Conservation (phyloP, 2,113 vertebrate species). For the Phaetusa simplex region DNA sequence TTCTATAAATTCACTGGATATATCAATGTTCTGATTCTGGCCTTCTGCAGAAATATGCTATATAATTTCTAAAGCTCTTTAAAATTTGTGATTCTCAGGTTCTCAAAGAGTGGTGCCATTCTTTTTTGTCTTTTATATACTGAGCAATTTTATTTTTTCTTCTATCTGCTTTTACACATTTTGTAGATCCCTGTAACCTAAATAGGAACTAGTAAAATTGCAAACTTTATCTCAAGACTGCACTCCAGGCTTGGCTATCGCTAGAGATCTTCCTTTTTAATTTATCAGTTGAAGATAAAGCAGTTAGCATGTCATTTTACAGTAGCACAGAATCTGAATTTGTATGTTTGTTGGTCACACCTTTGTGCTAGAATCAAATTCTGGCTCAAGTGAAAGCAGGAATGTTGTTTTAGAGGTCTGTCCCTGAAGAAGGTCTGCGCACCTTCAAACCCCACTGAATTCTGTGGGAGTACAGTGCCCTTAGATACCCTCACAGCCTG, state of each 20-base stretch:
- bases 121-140: background rate
- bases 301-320: background rate
- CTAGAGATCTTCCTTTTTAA: background rate
- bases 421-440: background rate
- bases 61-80: background rate
- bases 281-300: background rate
- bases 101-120: background rate
- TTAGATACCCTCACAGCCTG: background rate
- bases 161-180: background rate
- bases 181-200: background rate
- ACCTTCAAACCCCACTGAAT: background rate
- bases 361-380: background rate
- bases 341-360: accelerated
- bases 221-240: background rate
- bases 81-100: background rate
- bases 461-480: background rate
- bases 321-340: background rate
- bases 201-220: background rate
- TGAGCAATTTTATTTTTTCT: background rate
- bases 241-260: background rate
- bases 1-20: background rate
- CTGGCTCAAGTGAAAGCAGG: background rate
- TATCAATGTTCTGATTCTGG: background rate
- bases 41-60: background rate
- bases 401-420: background rate